phyloP scores from a whole-genome alignment of 2,113 vertebrate species.

The Neodontobutis hainanensis region DNA sequence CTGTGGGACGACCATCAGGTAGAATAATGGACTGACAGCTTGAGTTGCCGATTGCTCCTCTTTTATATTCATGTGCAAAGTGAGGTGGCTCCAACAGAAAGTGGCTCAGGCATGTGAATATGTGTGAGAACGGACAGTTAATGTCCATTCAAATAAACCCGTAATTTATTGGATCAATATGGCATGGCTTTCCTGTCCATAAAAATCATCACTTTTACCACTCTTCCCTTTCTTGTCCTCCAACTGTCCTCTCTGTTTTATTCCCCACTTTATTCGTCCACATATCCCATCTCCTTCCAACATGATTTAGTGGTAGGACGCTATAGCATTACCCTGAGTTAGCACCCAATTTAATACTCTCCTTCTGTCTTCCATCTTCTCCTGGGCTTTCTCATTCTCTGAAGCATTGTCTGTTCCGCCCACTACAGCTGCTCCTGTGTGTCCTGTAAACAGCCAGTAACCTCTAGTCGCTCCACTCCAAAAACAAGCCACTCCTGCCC shows the following conservation, averaged over 20 bases:
- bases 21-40: conserved; percentile 11
- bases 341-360: conserved; percentile 43
- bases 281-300: conserved; percentile 1
- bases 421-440: neutral
- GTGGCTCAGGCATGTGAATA: neutral
- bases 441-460: neutral
- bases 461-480: neutral
- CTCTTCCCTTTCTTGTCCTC: conserved; percentile 19
- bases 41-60: conserved; percentile 2
- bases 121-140: neutral
- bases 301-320: conserved; percentile 35
- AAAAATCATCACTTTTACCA: conserved; percentile 18
- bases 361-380: conserved; percentile 4
- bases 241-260: conserved; percentile 30
- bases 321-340: conserved; percentile 43
- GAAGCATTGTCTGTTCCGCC: neutral
- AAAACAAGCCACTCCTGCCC: neutral
- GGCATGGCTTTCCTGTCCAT: conserved; percentile 16
- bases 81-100: neutral
- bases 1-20: neutral
- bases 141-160: conserved; percentile 14
- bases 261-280: conserved; percentile 11
- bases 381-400: neutral
- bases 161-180: conserved; percentile 11
- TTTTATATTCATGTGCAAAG: neutral